A percentile compares a stretch with the other conserved stretches of the same genome.
These are phyloP conservation scores for Saxidomus purpurata DNA, from an alignment of 1,140 invertebrate genomes.

Conservation along the genomic window DNA sequence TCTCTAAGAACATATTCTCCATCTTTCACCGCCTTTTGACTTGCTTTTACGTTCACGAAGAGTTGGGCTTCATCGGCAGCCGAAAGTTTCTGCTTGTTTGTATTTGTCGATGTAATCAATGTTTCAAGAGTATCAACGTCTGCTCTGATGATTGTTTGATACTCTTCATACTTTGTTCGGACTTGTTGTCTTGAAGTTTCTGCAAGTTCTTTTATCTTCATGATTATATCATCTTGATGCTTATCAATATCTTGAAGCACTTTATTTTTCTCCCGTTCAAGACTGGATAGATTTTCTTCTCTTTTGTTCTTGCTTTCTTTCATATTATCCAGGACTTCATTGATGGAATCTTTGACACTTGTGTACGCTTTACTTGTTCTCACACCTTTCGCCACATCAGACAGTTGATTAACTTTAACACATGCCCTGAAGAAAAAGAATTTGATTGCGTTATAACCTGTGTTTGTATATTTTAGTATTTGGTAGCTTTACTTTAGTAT, in stretches of 20 bases:
- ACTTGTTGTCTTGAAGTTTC: slow-evolving; percentile 1
- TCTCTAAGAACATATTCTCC: neutral
- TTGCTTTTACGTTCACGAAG: neutral
- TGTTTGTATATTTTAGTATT: too few species aligned
- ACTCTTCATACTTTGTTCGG: neutral
- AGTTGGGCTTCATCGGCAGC: neutral
- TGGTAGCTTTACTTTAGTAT: too few species aligned
- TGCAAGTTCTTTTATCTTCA: neutral
- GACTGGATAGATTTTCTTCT: neutral
- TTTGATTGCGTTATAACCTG: too few species aligned
- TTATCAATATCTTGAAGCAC: neutral
- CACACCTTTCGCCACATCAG: neutral
- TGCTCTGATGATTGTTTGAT: neutral
- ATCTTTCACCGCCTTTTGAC: neutral
- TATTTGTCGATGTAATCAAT: neutral
- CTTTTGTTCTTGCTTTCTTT: neutral
- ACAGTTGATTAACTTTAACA: neutral
- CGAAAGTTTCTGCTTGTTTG: neutral
- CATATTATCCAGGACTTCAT: neutral
- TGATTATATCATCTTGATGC: neutral
- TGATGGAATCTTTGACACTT: neutral
- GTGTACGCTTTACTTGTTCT: neutral
- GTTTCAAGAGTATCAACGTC: neutral
- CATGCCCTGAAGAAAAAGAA: neutral
- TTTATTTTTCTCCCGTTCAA: neutral